Evolutionary conservation across 2,888 invertebrate species (phyloP), one percentile per base, ranked within the genome.

Genomic region (Sphaerophoria taeniata): DNA sequence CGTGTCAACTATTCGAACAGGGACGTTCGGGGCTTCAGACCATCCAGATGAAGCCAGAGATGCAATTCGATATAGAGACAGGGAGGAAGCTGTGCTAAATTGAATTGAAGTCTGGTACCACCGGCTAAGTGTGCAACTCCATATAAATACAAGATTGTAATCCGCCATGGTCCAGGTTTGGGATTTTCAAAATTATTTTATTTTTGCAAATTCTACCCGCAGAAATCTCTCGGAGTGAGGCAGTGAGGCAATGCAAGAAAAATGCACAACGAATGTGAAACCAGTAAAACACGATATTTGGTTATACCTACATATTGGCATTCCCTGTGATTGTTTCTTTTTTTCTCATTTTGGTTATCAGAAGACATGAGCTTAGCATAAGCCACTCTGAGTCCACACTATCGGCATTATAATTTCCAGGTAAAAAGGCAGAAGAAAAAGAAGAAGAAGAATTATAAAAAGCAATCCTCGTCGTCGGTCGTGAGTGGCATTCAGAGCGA

Each of bases 281-380:
- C 86, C 86, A 86, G 86, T 86, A 86, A 86, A 82, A 86, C 86
- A 86, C 86, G 86, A 86, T 86, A 86, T 86, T 86, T 78, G 82
- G 82, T 43, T 63, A 74, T 74, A 24, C 24, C 24, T 24, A 86
- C 56, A 70, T 74, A 86, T 74, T 65, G 86, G 86, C 82, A 77
- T 77, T 72, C 73, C 24, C 39, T 49, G 11, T 47, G 12, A 12
- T 43, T 43, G 0, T 9, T 43, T 43, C 12, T 39, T 47, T 49
- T 63, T 63, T 39, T 24, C 24, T 58, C n/a, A n/a, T 34, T 56
- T 47, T 9, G 31, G 45, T 49, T 51, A 24, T 43, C 39, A 53
- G 31, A 14, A 6, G 6, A n/a, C 67, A 53, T 67, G n/a, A 36
- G 24, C 24, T 63, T 49, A 63, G 71, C 77, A 72, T 75, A 82